Base-by-base conservation (phyloP, 2,797 vertebrate genomes). In the Paramormyrops hopkinsi region DNA sequence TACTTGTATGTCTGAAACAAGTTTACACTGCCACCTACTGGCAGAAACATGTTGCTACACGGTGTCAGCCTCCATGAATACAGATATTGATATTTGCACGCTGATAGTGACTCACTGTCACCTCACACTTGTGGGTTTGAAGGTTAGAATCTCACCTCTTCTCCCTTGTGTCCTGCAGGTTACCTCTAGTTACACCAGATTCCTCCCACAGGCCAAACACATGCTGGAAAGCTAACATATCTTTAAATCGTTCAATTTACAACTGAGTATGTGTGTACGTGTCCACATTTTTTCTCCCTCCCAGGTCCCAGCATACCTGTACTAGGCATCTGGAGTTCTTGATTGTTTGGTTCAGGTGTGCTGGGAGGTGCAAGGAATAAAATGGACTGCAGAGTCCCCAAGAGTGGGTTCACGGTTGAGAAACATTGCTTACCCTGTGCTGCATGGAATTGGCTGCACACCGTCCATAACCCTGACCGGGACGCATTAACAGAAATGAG, bases 11-110 rank as follows among this genome's bases (percentile, higher is more conserved):
- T 73, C 4, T 37, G 12, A 79, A 79, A 79, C 33, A 7, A 19
- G 73, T 79, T 79, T n/a, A 19, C 73, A 44, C 37, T 79, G 73
- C 73, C 73, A 79, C 73, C 73, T 79, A 79, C 17, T 79, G 73
- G 37, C 19, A 79, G 3, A 79, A 41, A 79, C 73, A 46, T 44
- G 37, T 17, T 37, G 4, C 37, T n/a, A 79, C 19, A 44, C 1
- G 0, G 19, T 44, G 33, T 44, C 73, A 44, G 73, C 37, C 41
- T 44, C 6, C 37, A 44, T 9, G 17, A 37, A 37, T 37, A 29
- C 2, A 65, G 59, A 25, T 25, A 29, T 3, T 65, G 59, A 65
- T 12, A 11, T 29, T 11, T 65, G 59, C 22, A 37, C 14, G 1
- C 6, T 79, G 73, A 46, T n/a, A 19, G 73, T 19, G 37, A n/a